Percentiles rank a stretch among this genome's conserved stretches.
phyloP scores from a whole-genome alignment of 2,113 vertebrate species.

The Willisornis vidua region DNA sequence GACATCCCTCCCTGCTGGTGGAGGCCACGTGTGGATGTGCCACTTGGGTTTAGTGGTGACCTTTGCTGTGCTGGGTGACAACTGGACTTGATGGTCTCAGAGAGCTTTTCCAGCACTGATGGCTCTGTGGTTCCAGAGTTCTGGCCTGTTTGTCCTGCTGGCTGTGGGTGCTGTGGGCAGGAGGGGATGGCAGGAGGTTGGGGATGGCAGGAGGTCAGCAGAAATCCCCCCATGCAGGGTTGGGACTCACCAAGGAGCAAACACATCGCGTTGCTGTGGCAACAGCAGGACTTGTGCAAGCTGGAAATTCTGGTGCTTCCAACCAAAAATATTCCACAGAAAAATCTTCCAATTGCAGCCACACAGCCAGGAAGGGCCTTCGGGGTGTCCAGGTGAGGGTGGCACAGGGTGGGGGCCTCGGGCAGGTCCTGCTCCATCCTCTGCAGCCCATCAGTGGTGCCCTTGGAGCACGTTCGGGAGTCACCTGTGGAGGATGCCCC shows the following conservation, averaged over 20 bases:
- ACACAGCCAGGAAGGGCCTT: rapidly evolving
- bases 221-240: neutral
- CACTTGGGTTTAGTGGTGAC: neutral
- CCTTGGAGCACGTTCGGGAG: rapidly evolving
- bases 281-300: neutral
- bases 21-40: neutral
- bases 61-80: neutral
- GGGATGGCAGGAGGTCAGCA: neutral
- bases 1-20: neutral
- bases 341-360: rapidly evolving
- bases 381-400: rapidly evolving
- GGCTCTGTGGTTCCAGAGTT: neutral
- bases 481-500: rapidly evolving
- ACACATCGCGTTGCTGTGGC: neutral
- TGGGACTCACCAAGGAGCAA: neutral
- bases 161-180: rapidly evolving
- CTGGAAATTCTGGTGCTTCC: neutral
- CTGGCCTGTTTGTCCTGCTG: rapidly evolving
- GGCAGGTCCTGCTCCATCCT: neutral
- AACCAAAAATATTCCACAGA: neutral
- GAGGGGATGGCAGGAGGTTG: rapidly evolving
- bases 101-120: no score
- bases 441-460: neutral
- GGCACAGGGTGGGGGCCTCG: rapidly evolving
- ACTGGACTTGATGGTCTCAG: neutral